Conservation (phyloP, 2,113 vertebrate genomes). For the Clarias macrocephalus region DNA sequence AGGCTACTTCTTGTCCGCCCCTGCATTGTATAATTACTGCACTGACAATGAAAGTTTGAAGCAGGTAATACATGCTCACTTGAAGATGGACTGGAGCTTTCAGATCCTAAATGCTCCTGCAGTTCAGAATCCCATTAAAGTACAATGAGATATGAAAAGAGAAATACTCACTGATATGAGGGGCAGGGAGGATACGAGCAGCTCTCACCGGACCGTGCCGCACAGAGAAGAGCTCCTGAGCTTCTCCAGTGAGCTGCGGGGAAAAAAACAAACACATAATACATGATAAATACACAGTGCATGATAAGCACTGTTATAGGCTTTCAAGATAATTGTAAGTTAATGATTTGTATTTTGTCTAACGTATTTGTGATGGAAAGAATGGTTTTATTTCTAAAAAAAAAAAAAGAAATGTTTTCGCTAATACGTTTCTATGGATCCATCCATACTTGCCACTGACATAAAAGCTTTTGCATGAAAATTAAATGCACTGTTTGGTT, state of each 20-base stretch:
- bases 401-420: not conserved
- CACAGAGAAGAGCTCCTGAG: conserved; percentile 96
- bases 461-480: conserved; percentile 21
- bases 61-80: not conserved
- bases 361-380: not conserved
- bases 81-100: not conserved
- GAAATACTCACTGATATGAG: conserved; percentile 83
- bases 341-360: not conserved
- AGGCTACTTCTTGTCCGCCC: not conserved
- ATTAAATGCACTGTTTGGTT: conserved; percentile 45
- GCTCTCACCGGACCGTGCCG: conserved; percentile 89
- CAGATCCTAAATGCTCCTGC: not conserved
- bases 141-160: not conserved
- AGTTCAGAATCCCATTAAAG: not conserved
- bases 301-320: not conserved
- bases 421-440: not conserved
- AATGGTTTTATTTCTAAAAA: not conserved
- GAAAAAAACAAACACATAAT: conserved; percentile 23
- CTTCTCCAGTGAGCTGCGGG: conserved; percentile 88
- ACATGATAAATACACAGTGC: not conserved
- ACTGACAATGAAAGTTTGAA: not conserved
- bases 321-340: not conserved
- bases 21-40: not conserved
- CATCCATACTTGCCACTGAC: not conserved
- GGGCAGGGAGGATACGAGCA: conserved; percentile 88